A percentile compares a stretch with the other conserved stretches of the same genome.
Conservation (phyloP, 2,113 vertebrate species). For the Ptychochromis oligacanthus region DNA sequence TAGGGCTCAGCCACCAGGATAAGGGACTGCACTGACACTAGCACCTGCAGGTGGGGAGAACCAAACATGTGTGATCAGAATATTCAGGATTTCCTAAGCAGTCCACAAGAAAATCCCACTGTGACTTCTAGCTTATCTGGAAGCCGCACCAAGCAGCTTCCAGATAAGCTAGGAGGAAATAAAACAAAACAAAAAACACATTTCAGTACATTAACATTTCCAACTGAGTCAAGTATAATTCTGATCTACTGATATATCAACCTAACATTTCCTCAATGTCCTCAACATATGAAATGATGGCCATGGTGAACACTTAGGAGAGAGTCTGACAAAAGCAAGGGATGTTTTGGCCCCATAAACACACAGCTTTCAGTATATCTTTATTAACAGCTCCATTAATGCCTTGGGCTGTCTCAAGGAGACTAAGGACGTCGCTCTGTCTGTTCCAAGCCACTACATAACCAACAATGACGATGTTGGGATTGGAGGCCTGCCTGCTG, state of each 20-base stretch:
- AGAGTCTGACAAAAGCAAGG: slow-evolving; percentile 25
- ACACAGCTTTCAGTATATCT: slow-evolving; percentile 35
- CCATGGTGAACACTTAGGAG: slow-evolving; percentile 1
- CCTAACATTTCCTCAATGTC: background rate
- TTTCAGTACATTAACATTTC: background rate
- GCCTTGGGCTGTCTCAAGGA: slow-evolving; percentile 54
- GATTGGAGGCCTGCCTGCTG: slow-evolving; percentile 54
- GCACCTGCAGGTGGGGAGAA: slow-evolving; percentile 79
- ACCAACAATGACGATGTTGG: slow-evolving; percentile 32
- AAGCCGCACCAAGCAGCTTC: too few species aligned
- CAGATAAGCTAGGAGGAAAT: background rate
- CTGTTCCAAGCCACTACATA: slow-evolving; percentile 30
- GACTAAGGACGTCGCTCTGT: slow-evolving; percentile 34
- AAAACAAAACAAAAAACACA: background rate
- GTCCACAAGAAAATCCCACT: background rate
- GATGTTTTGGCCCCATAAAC: slow-evolving; percentile 30
- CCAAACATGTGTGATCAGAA: background rate
- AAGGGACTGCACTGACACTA: slow-evolving; percentile 97
- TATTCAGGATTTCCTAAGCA: background rate
- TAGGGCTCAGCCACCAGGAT: slow-evolving; percentile 98
- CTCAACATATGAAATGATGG: slow-evolving; percentile 21
- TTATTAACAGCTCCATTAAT: slow-evolving; percentile 55
- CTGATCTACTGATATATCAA: slow-evolving; percentile 5
- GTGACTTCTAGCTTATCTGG: too few species aligned
- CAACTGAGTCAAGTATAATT: background rate